phyloP scores from a whole-genome alignment of 2,113 vertebrate species.

The Sander lucioperca region DNA sequence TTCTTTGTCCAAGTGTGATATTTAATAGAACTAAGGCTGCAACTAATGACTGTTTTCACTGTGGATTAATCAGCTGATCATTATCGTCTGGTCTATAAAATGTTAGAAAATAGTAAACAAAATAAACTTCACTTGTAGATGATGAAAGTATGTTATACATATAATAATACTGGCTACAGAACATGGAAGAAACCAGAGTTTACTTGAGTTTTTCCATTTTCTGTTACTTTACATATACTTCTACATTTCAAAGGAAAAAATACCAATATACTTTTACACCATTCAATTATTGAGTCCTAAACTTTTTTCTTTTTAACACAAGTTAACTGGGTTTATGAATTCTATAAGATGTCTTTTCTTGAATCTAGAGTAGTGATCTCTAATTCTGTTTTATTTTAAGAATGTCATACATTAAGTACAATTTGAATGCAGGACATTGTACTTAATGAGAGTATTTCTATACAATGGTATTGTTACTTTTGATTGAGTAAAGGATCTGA shows the following conservation, averaged over 20 bases:
- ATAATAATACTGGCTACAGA: not conserved
- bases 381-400: not conserved
- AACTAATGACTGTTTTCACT: not conserved
- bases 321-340: not conserved
- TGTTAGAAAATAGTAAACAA: not conserved
- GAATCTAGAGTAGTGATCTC: not conserved
- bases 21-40: not conserved
- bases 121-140: too few relatives aligned
- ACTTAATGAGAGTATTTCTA: not conserved
- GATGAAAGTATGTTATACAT: not conserved
- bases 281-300: not conserved
- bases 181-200: not conserved
- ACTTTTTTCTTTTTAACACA: not conserved
- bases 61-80: not conserved
- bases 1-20: slow-evolving; percentile 14
- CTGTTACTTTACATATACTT: not conserved
- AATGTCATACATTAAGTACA: not conserved
- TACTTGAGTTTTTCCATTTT: not conserved
- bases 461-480: not conserved
- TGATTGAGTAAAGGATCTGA: not conserved
- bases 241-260: not conserved
- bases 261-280: not conserved
- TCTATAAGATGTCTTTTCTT: not conserved
- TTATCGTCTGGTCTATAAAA: not conserved
- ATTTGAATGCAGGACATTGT: not conserved